A percentile compares a stretch with the other conserved stretches of the same genome.
Evolutionary conservation across 2,888 invertebrate species (phyloP).

Genomic region (Craniophora ligustri): DNA sequence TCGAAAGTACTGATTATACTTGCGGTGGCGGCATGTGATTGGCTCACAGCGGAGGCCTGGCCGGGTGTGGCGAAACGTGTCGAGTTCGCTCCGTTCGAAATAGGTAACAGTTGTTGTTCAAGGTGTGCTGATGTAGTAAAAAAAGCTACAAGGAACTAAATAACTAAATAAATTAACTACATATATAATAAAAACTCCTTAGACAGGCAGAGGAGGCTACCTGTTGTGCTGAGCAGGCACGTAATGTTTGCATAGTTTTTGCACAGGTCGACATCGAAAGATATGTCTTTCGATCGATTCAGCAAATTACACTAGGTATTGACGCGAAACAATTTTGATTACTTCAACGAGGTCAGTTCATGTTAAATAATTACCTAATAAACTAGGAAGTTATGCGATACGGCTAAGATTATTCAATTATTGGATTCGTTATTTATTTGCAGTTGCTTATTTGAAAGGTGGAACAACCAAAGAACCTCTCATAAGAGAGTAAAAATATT

Average conservation of each 20-base stretch:
- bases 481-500: neutral
- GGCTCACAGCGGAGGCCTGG: conserved; percentile 81
- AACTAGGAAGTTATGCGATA: conserved; percentile 44
- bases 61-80: conserved; percentile 84
- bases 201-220: neutral
- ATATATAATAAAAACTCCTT: conserved; percentile 9
- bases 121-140: conserved; percentile 52
- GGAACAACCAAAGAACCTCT: neutral
- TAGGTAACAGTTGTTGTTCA: conserved; percentile 56
- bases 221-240: conserved; percentile 26
- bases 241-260: conserved; percentile 59
- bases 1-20: conserved; percentile 78
- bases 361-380: conserved; percentile 30
- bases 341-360: conserved; percentile 52
- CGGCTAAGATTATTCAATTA: conserved; percentile 9
- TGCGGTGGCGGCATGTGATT: conserved; percentile 76
- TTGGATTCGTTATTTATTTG: neutral
- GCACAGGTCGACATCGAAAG: conserved; percentile 38
- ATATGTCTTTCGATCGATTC: conserved; percentile 7
- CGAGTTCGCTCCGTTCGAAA: conserved; percentile 63
- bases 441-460: neutral
- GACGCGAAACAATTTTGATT: conserved; percentile 47
- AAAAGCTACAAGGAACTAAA: conserved; percentile 26
- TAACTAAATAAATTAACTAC: neutral
- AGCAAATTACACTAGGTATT: conserved; percentile 1